A percentile compares a stretch with the other conserved stretches of the same genome.
Evolutionary conservation across 2,888 invertebrate genomes (phyloP).

Genomic region (Hypomecis punctinalis): DNA sequence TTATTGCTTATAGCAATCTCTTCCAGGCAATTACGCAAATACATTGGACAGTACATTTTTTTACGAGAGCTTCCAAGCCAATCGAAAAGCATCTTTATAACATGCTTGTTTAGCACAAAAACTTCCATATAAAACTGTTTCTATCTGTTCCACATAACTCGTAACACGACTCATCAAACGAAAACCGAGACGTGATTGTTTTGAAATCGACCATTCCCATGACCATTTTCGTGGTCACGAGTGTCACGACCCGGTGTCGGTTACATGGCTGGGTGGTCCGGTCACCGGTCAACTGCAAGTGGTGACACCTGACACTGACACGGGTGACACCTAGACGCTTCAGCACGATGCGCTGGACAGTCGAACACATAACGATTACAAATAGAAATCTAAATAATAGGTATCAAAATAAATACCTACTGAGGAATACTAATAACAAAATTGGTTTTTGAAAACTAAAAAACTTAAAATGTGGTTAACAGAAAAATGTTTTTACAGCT

Average conservation of each 20-base stretch:
- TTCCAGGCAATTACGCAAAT: too few species aligned
- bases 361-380: background rate
- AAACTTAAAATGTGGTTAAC: too few species aligned
- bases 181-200: conserved; percentile 21
- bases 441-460: too few species aligned
- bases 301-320: background rate
- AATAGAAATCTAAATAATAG: too few species aligned
- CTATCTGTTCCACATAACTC: background rate
- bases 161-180: conserved; percentile 13
- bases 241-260: conserved; percentile 35
- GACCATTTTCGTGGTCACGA: conserved; percentile 20
- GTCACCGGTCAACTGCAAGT: conserved; percentile 30
- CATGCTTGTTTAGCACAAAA: background rate
- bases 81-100: background rate
- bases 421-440: too few species aligned
- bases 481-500: too few species aligned
- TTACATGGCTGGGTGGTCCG: conserved; percentile 52
- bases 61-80: too few species aligned
- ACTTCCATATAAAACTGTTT: conserved; percentile 1
- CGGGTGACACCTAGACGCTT: background rate
- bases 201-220: conserved; percentile 19
- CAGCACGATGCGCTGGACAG: background rate
- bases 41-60: too few species aligned
- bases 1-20: too few species aligned
- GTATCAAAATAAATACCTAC: too few species aligned